Evolutionary conservation across 2,113 vertebrate genomes (phyloP), one percentile per base, ranked within the genome.

Genomic region (Sigmodon hispidus): DNA sequence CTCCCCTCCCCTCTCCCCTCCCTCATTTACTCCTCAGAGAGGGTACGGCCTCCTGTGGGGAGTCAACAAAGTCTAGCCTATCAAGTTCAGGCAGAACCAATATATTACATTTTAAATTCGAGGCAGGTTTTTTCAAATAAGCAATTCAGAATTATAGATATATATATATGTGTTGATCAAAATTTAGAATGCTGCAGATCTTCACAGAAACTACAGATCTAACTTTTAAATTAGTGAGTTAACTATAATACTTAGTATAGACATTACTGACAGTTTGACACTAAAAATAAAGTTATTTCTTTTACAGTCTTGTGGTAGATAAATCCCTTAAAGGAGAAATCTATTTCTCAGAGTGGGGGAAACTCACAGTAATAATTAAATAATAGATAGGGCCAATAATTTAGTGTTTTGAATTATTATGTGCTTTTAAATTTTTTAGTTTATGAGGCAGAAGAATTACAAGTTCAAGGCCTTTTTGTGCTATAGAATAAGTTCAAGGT

Each of bases 51-150:
- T n/a, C n/a, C n/a, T n/a, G n/a, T n/a, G n/a, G n/a, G n/a, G n/a
- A n/a, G n/a, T n/a, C n/a, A n/a, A n/a, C n/a, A n/a, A n/a, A n/a
- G n/a, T n/a, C n/a, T n/a, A n/a, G n/a, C n/a, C n/a, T n/a, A n/a
- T n/a, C n/a, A n/a, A n/a, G n/a, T n/a, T n/a, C n/a, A n/a, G n/a
- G n/a, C n/a, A n/a, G n/a, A n/a, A n/a, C n/a, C n/a, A n/a, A n/a
- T 92, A 81, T 31, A 77, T 45, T 73, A 73, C 72, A 73, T 90
- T 85, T 91, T 95, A 95, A 92, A 79, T 72, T 94, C 88, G 70
- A 95, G 50, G 29, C 65, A 73, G 6, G 50, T n/a, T 89, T 92
- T 86, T 81, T 34, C 31, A 79, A 76, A 43, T 45, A 93, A 61
- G 34, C 34, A 80, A 3, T 73, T 91, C 17, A 89, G 0, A 83